phyloP scores from a whole-genome alignment of 2,113 vertebrate species.

The Pycnonotus jocosus region DNA sequence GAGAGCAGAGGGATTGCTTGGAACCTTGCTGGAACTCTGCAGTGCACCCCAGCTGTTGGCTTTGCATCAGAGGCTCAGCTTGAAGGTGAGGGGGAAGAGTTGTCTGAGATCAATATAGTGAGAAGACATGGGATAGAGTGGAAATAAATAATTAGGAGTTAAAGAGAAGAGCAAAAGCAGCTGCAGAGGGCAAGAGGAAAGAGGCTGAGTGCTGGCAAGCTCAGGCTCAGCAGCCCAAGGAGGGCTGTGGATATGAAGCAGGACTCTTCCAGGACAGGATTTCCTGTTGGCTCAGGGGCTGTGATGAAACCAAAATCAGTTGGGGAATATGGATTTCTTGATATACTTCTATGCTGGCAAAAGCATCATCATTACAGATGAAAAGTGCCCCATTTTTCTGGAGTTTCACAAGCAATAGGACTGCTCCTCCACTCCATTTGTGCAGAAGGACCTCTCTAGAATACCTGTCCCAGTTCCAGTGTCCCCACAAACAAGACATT shows the following conservation, averaged over 20 bases:
- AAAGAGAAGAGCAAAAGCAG: not conserved
- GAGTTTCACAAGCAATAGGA: not conserved
- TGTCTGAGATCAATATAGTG: not conserved
- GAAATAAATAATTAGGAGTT: not conserved
- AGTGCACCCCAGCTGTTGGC: not conserved
- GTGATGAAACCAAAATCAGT: not conserved
- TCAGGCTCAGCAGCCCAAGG: not conserved
- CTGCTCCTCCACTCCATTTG: not conserved
- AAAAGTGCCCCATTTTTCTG: not conserved
- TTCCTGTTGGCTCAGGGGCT: not conserved
- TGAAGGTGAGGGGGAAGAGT: not conserved
- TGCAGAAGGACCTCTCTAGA: not conserved
- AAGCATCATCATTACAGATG: not conserved
- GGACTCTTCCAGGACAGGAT: not conserved
- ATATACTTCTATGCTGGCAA: not conserved
- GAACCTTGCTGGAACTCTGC: not conserved
- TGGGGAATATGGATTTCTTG: not conserved
- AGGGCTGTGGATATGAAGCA: not conserved
- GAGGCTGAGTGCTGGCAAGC: not conserved
- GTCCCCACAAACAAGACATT: not conserved
- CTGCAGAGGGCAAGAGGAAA: not conserved
- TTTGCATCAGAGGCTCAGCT: not conserved
- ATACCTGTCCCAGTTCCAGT: not conserved
- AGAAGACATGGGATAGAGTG: not conserved
- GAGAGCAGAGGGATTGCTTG: not conserved